Conservation (phyloP, 2,797 vertebrate species). For the Myoxocephalus aenaeus region DNA sequence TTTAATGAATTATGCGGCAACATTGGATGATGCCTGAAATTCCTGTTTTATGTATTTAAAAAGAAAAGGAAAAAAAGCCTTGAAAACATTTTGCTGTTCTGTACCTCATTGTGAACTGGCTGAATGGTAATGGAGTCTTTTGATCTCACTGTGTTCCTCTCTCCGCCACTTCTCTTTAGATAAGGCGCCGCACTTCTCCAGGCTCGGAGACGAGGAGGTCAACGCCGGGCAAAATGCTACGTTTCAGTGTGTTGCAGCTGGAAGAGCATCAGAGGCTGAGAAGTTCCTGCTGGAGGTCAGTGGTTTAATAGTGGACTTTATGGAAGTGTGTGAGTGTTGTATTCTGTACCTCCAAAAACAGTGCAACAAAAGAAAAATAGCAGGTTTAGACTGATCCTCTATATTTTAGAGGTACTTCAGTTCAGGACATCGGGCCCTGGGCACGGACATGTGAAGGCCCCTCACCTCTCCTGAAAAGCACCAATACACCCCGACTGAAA, state of each 20-base stretch:
- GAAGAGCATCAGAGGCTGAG: constrained; percentile 90
- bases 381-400: not conserved
- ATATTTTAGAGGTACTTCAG: not conserved
- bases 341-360: constrained; percentile 17
- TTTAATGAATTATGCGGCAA: constrained; percentile 21
- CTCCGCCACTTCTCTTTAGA: constrained; percentile 79
- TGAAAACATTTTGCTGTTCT: constrained; percentile 28
- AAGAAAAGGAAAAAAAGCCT: not conserved
- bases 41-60: constrained; percentile 9
- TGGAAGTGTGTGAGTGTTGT: constrained; percentile 2
- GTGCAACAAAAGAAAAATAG: not conserved
- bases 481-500: not conserved
- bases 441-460: not conserved
- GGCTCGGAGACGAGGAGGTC: constrained; percentile 96
- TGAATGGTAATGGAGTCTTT: constrained; percentile 59
- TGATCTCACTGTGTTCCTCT: constrained; percentile 44
- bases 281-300: constrained; percentile 95
- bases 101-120: constrained; percentile 25
- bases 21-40: constrained; percentile 18
- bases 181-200: constrained; percentile 96
- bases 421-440: not conserved
- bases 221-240: constrained; percentile 96
- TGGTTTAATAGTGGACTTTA: constrained; percentile 27
- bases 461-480: not conserved
- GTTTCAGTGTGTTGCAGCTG: constrained; percentile 95